Evolutionary conservation across 2,797 vertebrate species (phyloP).

Genomic region (Carcharodon carcharias): DNA sequence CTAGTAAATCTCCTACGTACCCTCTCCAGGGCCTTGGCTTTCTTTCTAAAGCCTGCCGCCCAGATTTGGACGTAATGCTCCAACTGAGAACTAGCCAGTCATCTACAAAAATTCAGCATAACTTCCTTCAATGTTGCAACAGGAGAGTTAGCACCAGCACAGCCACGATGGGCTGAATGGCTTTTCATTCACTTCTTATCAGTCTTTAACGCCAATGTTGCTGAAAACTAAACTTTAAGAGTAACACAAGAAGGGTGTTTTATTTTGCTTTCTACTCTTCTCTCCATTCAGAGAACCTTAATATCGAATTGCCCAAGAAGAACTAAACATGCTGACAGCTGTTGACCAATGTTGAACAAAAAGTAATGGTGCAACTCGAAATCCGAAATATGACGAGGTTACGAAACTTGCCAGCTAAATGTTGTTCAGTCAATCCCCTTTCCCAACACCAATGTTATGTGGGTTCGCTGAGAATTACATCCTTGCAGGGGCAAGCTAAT

Average conservation of each 20-base stretch:
- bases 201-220: neutral
- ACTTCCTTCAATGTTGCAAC: neutral
- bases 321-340: neutral
- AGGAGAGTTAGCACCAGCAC: neutral
- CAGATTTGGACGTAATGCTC: neutral
- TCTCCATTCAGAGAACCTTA: neutral
- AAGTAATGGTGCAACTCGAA: neutral
- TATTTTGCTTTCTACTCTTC: neutral
- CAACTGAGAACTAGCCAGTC: neutral
- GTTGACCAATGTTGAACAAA: neutral
- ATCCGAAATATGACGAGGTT: neutral
- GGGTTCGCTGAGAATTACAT: slow-evolving; percentile 5
- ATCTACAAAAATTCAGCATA: neutral
- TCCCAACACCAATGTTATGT: neutral
- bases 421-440: neutral
- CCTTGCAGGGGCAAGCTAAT: neutral
- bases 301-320: neutral
- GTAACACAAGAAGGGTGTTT: neutral
- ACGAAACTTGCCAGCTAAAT: neutral
- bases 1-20: neutral
- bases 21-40: neutral
- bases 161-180: neutral
- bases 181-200: neutral
- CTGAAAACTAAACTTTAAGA: too few species aligned
- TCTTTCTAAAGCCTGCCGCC: neutral